These are phyloP conservation scores for Crypturellus undulatus DNA, from an alignment of 2,113 vertebrate species.

Conservation along the genomic window DNA sequence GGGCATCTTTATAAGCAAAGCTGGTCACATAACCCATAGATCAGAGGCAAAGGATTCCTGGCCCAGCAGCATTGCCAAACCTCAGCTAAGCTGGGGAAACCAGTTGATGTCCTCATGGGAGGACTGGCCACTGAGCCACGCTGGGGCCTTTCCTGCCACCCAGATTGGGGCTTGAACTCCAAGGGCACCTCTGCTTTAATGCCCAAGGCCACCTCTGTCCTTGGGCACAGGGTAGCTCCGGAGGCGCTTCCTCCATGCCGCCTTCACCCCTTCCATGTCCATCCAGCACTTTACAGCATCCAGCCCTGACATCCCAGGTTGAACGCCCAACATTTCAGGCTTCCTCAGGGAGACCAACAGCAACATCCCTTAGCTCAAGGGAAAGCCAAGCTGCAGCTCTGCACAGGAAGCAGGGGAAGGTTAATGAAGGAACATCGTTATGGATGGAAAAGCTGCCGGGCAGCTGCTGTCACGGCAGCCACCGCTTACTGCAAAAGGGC, in stretches of 20 bases:
- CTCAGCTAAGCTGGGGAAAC: background rate
- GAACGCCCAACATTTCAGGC: background rate
- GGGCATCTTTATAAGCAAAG: background rate
- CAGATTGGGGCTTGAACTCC: background rate
- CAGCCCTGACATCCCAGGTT: background rate
- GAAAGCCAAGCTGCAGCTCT: background rate
- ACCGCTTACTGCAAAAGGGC: conserved; percentile 71
- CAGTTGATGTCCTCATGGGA: background rate
- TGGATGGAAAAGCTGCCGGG: conserved; percentile 42
- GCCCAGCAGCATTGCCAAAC: background rate
- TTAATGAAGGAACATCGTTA: background rate
- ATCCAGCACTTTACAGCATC: background rate
- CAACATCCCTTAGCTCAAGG: background rate
- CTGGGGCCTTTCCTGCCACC: background rate
- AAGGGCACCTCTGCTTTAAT: background rate
- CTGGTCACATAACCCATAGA: background rate
- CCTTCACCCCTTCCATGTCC: fast-evolving
- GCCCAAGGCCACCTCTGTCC: background rate
- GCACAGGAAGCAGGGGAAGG: background rate
- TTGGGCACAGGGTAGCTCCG: background rate
- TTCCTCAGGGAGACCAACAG: background rate
- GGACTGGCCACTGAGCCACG: background rate
- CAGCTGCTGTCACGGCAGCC: conserved; percentile 57
- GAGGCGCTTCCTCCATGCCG: background rate
- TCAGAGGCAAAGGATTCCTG: background rate